Evolutionary conservation across 2,888 invertebrate genomes (phyloP).

Genomic region (Apoda limacodes): DNA sequence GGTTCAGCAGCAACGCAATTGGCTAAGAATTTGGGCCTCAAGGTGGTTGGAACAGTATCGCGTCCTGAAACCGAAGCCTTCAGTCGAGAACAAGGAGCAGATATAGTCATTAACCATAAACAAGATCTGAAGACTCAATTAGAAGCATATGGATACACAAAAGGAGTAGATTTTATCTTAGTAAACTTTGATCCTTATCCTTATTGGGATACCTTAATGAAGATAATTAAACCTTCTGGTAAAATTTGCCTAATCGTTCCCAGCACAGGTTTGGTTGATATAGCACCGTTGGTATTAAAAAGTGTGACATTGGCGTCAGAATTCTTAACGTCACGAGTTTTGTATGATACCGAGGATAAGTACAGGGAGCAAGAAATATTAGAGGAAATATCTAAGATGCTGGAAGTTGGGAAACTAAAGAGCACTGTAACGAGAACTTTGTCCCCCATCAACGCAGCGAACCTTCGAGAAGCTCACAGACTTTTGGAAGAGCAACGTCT

Average conservation of each 20-base stretch:
- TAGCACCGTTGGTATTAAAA: constrained; percentile 44
- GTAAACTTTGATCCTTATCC: constrained; percentile 54
- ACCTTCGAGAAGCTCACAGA: constrained; percentile 46
- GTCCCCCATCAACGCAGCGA: constrained; percentile 49
- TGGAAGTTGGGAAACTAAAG: constrained; percentile 40
- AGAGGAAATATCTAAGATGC: constrained; percentile 35
- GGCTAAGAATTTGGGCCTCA: constrained; percentile 42
- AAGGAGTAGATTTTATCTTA: constrained; percentile 47
- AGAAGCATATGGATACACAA: constrained; percentile 33
- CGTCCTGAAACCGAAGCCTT: constrained; percentile 40
- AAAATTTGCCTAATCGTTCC: constrained; percentile 52
- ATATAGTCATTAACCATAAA: constrained; percentile 45
- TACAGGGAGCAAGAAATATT: constrained; percentile 42
- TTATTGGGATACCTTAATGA: constrained; percentile 50
- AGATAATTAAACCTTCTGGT: constrained; percentile 49
- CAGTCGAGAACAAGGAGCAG: constrained; percentile 36
- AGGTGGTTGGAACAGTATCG: constrained; percentile 54
- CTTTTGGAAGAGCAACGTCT: constrained; percentile 41
- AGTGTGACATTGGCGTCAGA: constrained; percentile 48
- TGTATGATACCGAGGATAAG: constrained; percentile 49
- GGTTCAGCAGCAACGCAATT: constrained; percentile 52
- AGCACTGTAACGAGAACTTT: constrained; percentile 41
- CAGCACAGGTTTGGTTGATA: constrained; percentile 40
- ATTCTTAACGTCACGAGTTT: constrained; percentile 47
- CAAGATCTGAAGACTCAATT: constrained; percentile 41